Percentiles rank a stretch among this genome's conserved stretches.
Conservation (phyloP, 2,113 vertebrate species). For the Fukomys damarensis region DNA sequence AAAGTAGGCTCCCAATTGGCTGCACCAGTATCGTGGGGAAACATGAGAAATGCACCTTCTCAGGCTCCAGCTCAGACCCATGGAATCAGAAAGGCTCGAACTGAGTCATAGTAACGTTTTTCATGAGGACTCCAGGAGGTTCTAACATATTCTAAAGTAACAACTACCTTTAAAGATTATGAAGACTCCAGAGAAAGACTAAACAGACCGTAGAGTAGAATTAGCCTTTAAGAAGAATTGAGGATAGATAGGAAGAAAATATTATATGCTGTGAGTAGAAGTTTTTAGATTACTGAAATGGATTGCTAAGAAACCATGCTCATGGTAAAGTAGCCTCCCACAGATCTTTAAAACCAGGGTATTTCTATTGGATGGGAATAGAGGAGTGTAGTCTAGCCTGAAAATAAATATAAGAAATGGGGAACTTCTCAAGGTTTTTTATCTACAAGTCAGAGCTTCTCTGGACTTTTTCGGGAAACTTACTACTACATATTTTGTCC, state of each 20-base stretch:
- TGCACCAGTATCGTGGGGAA: neutral
- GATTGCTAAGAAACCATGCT: neutral
- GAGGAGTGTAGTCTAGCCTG: neutral
- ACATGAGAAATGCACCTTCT: neutral
- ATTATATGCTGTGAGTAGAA: neutral
- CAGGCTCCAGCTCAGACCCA: neutral
- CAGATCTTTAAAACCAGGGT: neutral
- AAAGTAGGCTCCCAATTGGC: neutral
- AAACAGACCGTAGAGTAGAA: neutral
- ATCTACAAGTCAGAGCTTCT: conserved; percentile 24
- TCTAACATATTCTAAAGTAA: conserved; percentile 13
- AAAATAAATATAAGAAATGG: neutral
- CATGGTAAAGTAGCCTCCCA: neutral
- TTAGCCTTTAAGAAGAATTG: neutral
- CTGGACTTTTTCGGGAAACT: conserved; percentile 43
- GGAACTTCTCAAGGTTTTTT: neutral
- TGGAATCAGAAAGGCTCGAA: neutral
- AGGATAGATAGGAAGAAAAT: conserved; percentile 18
- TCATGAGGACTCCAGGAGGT: neutral
- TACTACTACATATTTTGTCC: neutral
- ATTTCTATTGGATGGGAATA: neutral
- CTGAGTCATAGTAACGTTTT: neutral
- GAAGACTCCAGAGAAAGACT: neutral
- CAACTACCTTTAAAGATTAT: neutral
- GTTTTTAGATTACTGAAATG: conserved; percentile 17